Conservation (phyloP, 2,888 invertebrate species). For the Sesia apiformis region DNA sequence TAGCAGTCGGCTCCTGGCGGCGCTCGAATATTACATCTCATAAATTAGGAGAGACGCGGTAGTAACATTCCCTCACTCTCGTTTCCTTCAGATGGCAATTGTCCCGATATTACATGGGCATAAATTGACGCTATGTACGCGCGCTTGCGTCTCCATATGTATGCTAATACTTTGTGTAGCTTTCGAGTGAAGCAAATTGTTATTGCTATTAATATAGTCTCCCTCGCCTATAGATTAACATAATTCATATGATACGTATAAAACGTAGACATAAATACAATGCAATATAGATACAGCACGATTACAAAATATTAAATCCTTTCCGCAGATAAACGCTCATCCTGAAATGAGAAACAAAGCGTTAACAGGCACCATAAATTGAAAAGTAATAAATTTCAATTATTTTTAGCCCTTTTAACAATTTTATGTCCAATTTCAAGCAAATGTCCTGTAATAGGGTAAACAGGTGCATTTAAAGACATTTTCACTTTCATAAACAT, state of each 20-base stretch:
- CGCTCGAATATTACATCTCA: slow-evolving; percentile 54
- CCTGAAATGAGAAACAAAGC: slow-evolving; percentile 10
- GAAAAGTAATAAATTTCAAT: slow-evolving; percentile 28
- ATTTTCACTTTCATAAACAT: slow-evolving; percentile 54
- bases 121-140: slow-evolving; percentile 35
- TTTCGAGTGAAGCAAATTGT: slow-evolving; percentile 29
- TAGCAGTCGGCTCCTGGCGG: slow-evolving; percentile 19
- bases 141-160: slow-evolving; percentile 19
- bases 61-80: slow-evolving; percentile 44
- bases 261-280: not conserved
- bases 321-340: not conserved
- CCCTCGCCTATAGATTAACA: not conserved
- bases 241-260: not conserved
- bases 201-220: slow-evolving; percentile 29
- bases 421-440: slow-evolving; percentile 26
- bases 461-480: slow-evolving; percentile 56
- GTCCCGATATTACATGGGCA: slow-evolving; percentile 60
- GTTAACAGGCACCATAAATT: slow-evolving; percentile 24
- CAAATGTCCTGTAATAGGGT: slow-evolving; percentile 28
- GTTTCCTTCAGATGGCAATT: slow-evolving; percentile 50
- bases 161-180: slow-evolving; percentile 33
- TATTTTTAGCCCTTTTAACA: slow-evolving; percentile 16
- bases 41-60: slow-evolving; percentile 47
- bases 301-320: not conserved
- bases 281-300: not conserved